Evolutionary conservation across 2,888 invertebrate species (phyloP).

Genomic region (Penaeus monodon): DNA sequence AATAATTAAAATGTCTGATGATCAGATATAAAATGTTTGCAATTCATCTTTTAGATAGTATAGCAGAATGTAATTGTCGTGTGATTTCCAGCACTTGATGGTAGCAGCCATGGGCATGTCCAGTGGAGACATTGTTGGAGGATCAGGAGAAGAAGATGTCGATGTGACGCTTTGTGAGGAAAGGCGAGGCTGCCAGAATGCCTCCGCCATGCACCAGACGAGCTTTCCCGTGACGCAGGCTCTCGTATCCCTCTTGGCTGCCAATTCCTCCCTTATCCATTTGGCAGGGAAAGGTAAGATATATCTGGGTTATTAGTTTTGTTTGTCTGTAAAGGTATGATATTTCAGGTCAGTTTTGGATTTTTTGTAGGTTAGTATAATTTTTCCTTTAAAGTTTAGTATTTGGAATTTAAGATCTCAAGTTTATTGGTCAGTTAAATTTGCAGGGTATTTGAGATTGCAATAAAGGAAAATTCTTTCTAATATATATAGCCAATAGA

Average conservation of each 20-base stretch:
- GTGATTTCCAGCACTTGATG: conserved; percentile 70
- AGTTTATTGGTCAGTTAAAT: too few relatives aligned
- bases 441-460: background rate
- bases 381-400: background rate
- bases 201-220: conserved; percentile 26
- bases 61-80: background rate
- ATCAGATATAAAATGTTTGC: too few relatives aligned
- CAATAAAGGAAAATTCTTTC: too few relatives aligned
- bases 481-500: too few relatives aligned
- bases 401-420: too few relatives aligned
- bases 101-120: conserved; percentile 72
- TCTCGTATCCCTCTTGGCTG: conserved; percentile 74
- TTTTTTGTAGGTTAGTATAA: too few relatives aligned
- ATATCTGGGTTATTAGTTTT: background rate
- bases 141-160: conserved; percentile 54
- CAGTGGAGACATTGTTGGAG: conserved; percentile 49
- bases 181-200: conserved; percentile 16
- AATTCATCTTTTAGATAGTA: too few relatives aligned
- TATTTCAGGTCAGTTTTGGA: too few relatives aligned
- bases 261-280: conserved; percentile 57
- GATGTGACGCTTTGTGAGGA: conserved; percentile 61
- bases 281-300: conserved; percentile 47
- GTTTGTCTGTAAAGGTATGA: too few relatives aligned
- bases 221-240: conserved; percentile 76
- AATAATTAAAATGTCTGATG: too few relatives aligned